Evolutionary conservation across 2,888 invertebrate species (phyloP).

Genomic region (Galeruca laticollis): DNA sequence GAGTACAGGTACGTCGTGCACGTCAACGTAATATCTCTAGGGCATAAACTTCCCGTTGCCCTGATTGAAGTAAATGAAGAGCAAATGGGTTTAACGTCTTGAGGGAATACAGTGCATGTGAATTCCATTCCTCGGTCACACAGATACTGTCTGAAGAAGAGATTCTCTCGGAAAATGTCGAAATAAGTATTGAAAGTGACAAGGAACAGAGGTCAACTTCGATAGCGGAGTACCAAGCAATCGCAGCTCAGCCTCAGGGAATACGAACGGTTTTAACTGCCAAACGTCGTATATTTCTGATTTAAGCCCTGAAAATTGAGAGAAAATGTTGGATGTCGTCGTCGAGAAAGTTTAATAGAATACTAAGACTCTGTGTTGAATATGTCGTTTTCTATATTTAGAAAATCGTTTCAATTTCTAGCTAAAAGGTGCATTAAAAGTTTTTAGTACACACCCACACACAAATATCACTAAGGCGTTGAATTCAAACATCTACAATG

Average conservation of each 20-base stretch:
- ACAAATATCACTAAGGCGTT: background rate
- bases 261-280: slow-evolving; percentile 31
- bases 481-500: no score
- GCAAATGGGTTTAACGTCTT: slow-evolving; percentile 63
- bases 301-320: slow-evolving; percentile 22
- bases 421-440: background rate
- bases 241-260: slow-evolving; percentile 42
- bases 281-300: slow-evolving; percentile 34
- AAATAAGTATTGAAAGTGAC: slow-evolving; percentile 58
- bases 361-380: background rate
- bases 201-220: slow-evolving; percentile 60
- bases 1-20: slow-evolving; percentile 58
- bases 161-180: slow-evolving; percentile 53
- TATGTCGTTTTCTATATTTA: background rate
- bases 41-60: slow-evolving; percentile 61
- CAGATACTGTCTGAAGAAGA: slow-evolving; percentile 31
- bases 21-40: slow-evolving; percentile 63
- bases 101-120: slow-evolving; percentile 52
- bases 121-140: slow-evolving; percentile 42
- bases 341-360: slow-evolving; percentile 22
- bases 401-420: background rate
- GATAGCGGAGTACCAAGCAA: slow-evolving; percentile 51
- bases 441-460: background rate
- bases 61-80: slow-evolving; percentile 66
- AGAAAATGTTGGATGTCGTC: slow-evolving; percentile 24